Base-by-base conservation (phyloP, 2,797 vertebrate genomes). In the Lacerta bilineata region DNA sequence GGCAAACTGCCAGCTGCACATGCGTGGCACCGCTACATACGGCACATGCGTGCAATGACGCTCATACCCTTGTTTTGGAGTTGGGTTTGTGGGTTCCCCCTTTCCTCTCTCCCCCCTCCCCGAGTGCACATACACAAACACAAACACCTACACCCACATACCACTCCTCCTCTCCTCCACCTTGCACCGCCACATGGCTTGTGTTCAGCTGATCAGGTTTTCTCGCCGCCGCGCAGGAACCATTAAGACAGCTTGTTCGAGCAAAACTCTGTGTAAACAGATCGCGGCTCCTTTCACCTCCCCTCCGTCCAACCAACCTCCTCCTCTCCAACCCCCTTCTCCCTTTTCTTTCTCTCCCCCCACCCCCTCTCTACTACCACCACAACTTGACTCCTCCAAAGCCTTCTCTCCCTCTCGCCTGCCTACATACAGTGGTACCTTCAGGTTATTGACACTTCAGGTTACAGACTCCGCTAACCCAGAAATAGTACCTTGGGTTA, bases 151-250 rank as follows among this genome's bases (percentile, higher is more conserved):
- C 83, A n/a, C 83, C 46, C 74, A 20, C 55, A 33, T 33, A 23
- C 68, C 9, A 3, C 29, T 80, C 86, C 90, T 77, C 76, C 91
- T 74, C 92, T 27, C 94, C 89, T 91, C 95, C 80, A 90, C 61
- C 79, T 39, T 29, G 74, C 97, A 97, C 98, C 98, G 98, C 98
- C 98, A 94, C 96, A 96, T 96, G 95, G 96, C 97, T 96, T 96
- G 96, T 95, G 96, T 97, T 95, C 94, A 96, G 97, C 97, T 97
- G 98, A 98, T 99, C 98, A 98, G 98, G 98, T 99, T 99, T 99
- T 98, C 97, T 96, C 95, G 96, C 97, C 97, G 98, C 98, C 98
- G 98, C 98, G 98, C 98, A 97, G 98, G 96, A 96, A 97, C 98
- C 98, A 98, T 98, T 98, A 95, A 96, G 96, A 94, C 94, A 97